Evolutionary conservation across 2,797 vertebrate species (phyloP).

Genomic region (Silurus lanzhouensis): DNA sequence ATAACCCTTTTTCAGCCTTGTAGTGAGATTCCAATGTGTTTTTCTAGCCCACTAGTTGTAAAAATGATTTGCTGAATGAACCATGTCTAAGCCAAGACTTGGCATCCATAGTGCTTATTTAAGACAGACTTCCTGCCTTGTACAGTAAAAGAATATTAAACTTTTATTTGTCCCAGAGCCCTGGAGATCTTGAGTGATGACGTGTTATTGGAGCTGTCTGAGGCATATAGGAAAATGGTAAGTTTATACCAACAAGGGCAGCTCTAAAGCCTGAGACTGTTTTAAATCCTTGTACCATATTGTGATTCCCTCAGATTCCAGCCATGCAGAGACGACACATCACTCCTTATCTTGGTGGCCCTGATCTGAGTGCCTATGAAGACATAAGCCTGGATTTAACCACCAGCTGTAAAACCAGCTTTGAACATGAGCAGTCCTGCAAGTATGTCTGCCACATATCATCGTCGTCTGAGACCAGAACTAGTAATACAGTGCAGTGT

Average conservation of each 20-base stretch:
- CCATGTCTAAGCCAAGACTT: constrained; percentile 13
- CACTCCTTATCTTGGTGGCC: constrained; percentile 88
- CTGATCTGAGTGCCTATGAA: constrained; percentile 87
- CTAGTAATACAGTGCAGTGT: background rate
- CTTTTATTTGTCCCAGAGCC: constrained; percentile 73
- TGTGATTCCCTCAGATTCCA: constrained; percentile 80
- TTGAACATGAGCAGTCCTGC: constrained; percentile 77
- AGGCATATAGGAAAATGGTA: constrained; percentile 90
- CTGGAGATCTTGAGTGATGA: constrained; percentile 92
- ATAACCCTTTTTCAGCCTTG: background rate
- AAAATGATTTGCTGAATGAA: constrained; percentile 33
- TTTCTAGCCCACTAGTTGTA: constrained; percentile 28
- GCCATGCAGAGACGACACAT: constrained; percentile 94
- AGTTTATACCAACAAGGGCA: constrained; percentile 56
- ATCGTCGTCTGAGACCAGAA: background rate
- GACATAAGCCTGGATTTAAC: constrained; percentile 79
- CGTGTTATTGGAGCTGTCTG: constrained; percentile 87
- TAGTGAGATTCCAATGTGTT: constrained; percentile 12
- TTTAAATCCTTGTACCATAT: background rate
- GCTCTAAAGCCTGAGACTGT: background rate
- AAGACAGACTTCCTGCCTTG: background rate
- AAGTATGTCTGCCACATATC: constrained; percentile 70
- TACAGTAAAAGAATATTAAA: background rate
- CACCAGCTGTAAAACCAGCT: constrained; percentile 76
- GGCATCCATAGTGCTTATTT: constrained; percentile 8